Evolutionary conservation across 2,113 vertebrate genomes (phyloP).

Genomic region (Melanostigma gelatinosum): DNA sequence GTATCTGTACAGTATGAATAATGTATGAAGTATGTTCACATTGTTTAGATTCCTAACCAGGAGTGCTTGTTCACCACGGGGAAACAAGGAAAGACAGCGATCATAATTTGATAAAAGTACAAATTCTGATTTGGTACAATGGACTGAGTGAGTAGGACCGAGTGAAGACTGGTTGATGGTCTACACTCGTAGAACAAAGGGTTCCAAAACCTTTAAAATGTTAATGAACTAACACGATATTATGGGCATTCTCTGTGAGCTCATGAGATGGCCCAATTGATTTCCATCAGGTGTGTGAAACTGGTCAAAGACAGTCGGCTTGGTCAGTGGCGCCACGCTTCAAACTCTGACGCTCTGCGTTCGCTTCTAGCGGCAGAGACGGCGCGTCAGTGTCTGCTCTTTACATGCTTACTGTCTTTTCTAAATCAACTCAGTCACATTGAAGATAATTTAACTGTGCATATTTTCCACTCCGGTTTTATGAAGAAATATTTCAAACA

Average conservation of each 20-base stretch:
- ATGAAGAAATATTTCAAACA: not conserved
- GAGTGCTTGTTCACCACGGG: not conserved
- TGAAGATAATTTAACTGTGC: too few relatives aligned
- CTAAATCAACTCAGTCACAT: too few relatives aligned
- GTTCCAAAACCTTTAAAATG: not conserved
- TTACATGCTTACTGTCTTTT: too few relatives aligned
- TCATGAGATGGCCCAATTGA: not conserved
- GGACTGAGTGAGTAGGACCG: too few relatives aligned
- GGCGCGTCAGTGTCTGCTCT: too few relatives aligned
- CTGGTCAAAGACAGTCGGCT: too few relatives aligned
- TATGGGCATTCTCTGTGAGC: not conserved
- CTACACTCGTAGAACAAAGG: not conserved
- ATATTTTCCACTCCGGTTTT: too few relatives aligned
- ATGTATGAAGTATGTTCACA: not conserved
- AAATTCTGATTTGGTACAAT: not conserved
- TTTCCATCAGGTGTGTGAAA: not conserved
- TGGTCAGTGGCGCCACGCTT: too few relatives aligned
- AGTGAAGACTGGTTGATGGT: not conserved
- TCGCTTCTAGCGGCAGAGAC: too few relatives aligned
- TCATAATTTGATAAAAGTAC: not conserved
- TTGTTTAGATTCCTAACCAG: not conserved
- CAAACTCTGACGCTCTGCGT: too few relatives aligned
- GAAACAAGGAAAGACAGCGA: not conserved
- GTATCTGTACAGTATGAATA: not conserved
- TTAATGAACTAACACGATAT: constrained; percentile 18